These are phyloP conservation scores for Tonatia bakeri DNA, from an alignment of 2,113 vertebrate genomes.

Conservation along the genomic window DNA sequence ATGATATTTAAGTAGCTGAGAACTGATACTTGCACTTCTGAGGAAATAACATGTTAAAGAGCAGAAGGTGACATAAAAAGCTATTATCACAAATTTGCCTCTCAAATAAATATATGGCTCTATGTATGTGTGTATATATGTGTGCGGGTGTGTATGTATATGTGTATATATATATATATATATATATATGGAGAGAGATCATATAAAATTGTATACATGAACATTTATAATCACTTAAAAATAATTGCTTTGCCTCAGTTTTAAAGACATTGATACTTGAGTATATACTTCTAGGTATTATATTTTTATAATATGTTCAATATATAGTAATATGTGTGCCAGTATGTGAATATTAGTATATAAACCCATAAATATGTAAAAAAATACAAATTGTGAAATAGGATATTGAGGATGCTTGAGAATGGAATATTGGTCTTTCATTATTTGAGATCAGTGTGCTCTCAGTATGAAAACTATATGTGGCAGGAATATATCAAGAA, in stretches of 20 bases:
- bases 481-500: background rate
- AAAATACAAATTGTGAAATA: background rate
- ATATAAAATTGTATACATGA: background rate
- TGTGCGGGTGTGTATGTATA: background rate
- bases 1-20: slow-evolving; percentile 44
- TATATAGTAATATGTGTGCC: background rate
- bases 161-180: background rate
- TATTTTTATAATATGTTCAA: background rate
- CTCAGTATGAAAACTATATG: background rate
- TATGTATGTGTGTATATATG: background rate
- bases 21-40: background rate
- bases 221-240: background rate
- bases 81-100: background rate
- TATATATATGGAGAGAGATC: background rate
- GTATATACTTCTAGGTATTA: background rate
- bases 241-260: background rate
- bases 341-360: background rate
- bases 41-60: slow-evolving; percentile 19
- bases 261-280: background rate
- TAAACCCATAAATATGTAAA: background rate
- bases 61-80: slow-evolving; percentile 33
- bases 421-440: background rate
- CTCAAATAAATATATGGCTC: background rate
- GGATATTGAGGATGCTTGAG: background rate
- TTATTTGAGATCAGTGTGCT: background rate